Percentiles rank a stretch among this genome's conserved stretches.
Evolutionary conservation across 2,888 invertebrate species (phyloP).

Genomic region (Sphaeridia pumilis): DNA sequence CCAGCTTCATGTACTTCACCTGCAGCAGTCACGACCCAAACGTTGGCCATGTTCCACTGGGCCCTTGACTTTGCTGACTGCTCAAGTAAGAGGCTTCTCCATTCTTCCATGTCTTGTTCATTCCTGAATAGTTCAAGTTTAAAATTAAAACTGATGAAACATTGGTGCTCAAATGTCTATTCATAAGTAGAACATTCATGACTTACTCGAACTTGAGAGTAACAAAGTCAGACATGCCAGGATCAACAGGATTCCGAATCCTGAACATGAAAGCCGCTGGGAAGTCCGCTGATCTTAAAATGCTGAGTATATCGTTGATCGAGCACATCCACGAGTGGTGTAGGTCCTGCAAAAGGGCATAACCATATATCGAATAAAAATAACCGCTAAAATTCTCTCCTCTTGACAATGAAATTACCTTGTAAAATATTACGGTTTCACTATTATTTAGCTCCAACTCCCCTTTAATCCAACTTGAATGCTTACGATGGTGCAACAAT

Average conservation of each 20-base stretch:
- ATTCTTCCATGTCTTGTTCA: constrained; percentile 32
- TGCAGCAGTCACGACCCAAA: constrained; percentile 29
- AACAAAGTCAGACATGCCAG: constrained; percentile 29
- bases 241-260: constrained; percentile 30
- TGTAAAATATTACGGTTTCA: constrained; percentile 31
- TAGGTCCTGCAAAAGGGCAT: constrained; percentile 12
- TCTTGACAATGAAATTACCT: constrained; percentile 13
- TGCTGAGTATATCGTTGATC: constrained; percentile 25
- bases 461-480: constrained; percentile 21
- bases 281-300: constrained; percentile 20
- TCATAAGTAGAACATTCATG: background rate
- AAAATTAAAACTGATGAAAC: background rate
- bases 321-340: constrained; percentile 28
- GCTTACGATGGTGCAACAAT: constrained; percentile 21
- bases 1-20: constrained; percentile 32
- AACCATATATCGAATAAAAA: too few species aligned
- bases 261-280: constrained; percentile 22
- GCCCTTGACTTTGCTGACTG: constrained; percentile 20
- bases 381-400: background rate
- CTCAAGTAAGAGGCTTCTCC: constrained; percentile 22
- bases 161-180: background rate
- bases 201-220: constrained; percentile 28
- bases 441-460: constrained; percentile 32
- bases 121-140: constrained; percentile 17
- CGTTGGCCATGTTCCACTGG: constrained; percentile 23